Evolutionary conservation across 1,140 invertebrate species (phyloP).

Genomic region (Drosophila lacertosa): DNA sequence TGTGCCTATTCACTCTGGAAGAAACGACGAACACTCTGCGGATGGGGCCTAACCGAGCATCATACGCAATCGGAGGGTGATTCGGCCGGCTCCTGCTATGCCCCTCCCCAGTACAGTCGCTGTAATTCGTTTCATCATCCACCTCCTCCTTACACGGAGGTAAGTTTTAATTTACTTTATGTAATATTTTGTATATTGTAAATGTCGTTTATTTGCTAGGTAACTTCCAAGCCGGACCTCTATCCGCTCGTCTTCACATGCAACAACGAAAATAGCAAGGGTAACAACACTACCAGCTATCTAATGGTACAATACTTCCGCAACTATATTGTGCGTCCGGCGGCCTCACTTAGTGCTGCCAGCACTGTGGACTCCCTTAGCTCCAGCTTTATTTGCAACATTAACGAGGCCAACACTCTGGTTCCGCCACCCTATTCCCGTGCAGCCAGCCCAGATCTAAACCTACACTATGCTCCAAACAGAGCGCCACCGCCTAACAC

Average conservation of each 20-base stretch:
- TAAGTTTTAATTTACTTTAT: conserved; percentile 71
- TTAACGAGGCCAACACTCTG: conserved; percentile 91
- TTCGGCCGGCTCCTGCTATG: conserved; percentile 90
- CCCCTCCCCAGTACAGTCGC: conserved; percentile 90
- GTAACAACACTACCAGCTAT: conserved; percentile 89
- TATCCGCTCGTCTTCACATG: conserved; percentile 93
- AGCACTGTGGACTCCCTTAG: conserved; percentile 92
- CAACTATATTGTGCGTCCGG: conserved; percentile 89
- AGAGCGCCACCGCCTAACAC: conserved; percentile 51
- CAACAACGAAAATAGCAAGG: conserved; percentile 86
- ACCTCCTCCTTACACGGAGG: conserved; percentile 92
- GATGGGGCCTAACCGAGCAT: conserved; percentile 84
- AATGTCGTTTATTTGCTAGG: conserved; percentile 84
- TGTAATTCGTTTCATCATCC: conserved; percentile 91
- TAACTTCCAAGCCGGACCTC: conserved; percentile 92
- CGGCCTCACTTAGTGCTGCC: conserved; percentile 90
- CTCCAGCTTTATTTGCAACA: conserved; percentile 92
- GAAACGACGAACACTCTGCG: conserved; percentile 85
- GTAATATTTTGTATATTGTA: background rate
- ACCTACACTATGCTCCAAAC: conserved; percentile 79
- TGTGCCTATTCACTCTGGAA: conserved; percentile 89
- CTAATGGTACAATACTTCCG: conserved; percentile 93
- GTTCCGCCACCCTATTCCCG: conserved; percentile 93
- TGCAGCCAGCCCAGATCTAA: conserved; percentile 89
- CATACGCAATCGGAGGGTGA: conserved; percentile 88